Evolutionary conservation across 1,140 invertebrate species (phyloP).

Genomic region (Euura lappo): DNA sequence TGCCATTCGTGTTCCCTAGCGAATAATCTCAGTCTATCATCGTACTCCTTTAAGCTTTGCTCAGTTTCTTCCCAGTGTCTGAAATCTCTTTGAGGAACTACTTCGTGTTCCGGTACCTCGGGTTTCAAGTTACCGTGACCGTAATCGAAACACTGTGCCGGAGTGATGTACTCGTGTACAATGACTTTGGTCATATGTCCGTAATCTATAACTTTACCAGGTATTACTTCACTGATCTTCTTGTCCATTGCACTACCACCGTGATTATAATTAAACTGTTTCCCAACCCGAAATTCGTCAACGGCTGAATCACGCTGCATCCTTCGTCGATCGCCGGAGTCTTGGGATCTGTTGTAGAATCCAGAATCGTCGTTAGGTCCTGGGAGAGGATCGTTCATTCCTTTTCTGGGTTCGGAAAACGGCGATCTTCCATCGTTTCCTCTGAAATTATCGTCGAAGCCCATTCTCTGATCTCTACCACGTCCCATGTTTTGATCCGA

Average conservation of each 20-base stretch:
- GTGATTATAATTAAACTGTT: conserved; percentile 59
- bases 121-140: conserved; percentile 52
- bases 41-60: conserved; percentile 50
- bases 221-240: conserved; percentile 37
- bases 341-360: neutral
- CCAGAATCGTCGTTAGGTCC: neutral
- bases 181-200: conserved; percentile 56
- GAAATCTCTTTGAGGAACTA: conserved; percentile 42
- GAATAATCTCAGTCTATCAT: conserved; percentile 34
- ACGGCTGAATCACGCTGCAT: neutral
- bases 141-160: conserved; percentile 51
- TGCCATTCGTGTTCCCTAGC: conserved; percentile 20
- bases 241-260: conserved; percentile 37
- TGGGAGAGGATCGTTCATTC: neutral
- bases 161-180: conserved; percentile 38
- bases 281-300: conserved; percentile 46
- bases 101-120: conserved; percentile 38
- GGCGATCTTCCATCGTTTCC: neutral
- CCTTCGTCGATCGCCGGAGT: neutral
- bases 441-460: neutral
- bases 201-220: conserved; percentile 75
- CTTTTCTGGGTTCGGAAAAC: neutral
- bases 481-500: conserved; percentile 2
- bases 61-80: conserved; percentile 56
- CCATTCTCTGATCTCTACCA: neutral